Conservation (phyloP, 2,888 invertebrate species). For the Mythimna pallens region DNA sequence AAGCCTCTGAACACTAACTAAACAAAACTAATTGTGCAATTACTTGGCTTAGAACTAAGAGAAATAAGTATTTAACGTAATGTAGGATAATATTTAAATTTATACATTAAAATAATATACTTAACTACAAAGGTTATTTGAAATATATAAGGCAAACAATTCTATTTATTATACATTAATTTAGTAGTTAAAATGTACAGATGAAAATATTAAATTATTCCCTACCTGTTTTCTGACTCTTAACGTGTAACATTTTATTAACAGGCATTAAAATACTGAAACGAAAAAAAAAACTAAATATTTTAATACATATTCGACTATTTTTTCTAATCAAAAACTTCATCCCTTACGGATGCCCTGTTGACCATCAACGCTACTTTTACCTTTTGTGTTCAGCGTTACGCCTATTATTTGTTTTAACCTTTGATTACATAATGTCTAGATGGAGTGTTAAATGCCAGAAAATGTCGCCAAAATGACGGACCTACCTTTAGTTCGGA, state of each 20-base stretch:
- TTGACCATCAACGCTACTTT: neutral
- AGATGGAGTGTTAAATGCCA: too few species aligned
- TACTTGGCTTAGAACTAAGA: slow-evolving; percentile 30
- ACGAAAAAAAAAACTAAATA: slow-evolving; percentile 1
- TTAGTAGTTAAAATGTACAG: neutral
- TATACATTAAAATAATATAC: slow-evolving; percentile 20
- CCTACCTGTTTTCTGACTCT: neutral
- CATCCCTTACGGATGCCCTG: neutral
- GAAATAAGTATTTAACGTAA: slow-evolving; percentile 3
- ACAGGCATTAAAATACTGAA: slow-evolving; percentile 20
- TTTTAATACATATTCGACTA: neutral
- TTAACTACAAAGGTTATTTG: neutral
- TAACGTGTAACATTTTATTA: neutral
- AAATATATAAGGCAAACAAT: neutral
- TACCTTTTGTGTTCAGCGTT: neutral
- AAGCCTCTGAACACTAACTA: slow-evolving; percentile 53
- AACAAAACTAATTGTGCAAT: slow-evolving; percentile 45
- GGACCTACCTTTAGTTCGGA: too few species aligned
- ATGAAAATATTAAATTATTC: neutral
- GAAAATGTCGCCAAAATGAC: too few species aligned
- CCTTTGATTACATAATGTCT: too few species aligned
- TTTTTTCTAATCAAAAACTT: neutral
- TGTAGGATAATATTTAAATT: neutral
- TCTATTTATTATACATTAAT: neutral
- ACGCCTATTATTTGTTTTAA: slow-evolving; percentile 9